A percentile compares a stretch with the other conserved stretches of the same genome.
phyloP scores from a whole-genome alignment of 2,797 vertebrate species.

The Anableps anableps region DNA sequence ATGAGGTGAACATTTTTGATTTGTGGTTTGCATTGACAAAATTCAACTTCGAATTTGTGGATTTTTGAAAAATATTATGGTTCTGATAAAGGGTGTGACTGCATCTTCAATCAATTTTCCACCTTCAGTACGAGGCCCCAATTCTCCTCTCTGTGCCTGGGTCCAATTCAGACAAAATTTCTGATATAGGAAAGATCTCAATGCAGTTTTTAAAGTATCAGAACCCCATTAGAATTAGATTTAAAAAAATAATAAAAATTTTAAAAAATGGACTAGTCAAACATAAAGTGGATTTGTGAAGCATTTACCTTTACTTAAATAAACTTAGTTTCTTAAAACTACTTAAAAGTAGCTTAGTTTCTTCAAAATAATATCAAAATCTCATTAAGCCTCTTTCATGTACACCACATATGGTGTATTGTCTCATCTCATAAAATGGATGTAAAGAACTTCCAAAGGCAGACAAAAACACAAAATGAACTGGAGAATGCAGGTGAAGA shows the following conservation, averaged over 20 bases:
- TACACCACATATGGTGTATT: too few species aligned
- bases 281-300: not conserved
- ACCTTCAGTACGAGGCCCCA: not conserved
- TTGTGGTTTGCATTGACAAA: not conserved
- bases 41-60: not conserved
- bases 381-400: too few species aligned
- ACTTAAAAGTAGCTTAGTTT: too few species aligned
- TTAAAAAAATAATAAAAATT: not conserved
- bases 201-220: not conserved
- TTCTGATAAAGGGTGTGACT: conserved; percentile 2
- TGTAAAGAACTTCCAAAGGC: too few species aligned
- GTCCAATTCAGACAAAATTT: not conserved
- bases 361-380: too few species aligned
- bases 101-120: not conserved
- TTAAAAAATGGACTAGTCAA: not conserved
- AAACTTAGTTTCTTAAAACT: too few species aligned
- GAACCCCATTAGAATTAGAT: not conserved
- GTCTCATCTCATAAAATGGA: too few species aligned
- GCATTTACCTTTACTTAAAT: too few species aligned
- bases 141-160: not conserved
- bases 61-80: conserved; percentile 19
- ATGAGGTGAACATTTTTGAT: not conserved
- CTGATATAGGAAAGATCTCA: not conserved
- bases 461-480: too few species aligned
- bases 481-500: too few species aligned